phyloP scores from a whole-genome alignment of 1,140 invertebrate species.

The Trachelipus rathkii region DNA sequence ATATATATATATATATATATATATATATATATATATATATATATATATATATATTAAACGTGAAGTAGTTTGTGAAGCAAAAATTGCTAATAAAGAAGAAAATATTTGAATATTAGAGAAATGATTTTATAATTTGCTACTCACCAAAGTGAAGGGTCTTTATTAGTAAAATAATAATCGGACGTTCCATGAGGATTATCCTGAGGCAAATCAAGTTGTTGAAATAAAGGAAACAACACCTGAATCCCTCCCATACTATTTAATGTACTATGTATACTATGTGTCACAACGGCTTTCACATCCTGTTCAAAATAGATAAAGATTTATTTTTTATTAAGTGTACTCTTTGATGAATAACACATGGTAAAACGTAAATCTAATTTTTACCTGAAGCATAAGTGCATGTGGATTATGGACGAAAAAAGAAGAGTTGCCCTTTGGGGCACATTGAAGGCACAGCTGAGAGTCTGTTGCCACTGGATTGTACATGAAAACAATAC shows the following conservation, averaged over 20 bases:
- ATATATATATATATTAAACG: no score
- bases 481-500: constrained; percentile 99
- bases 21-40: no score
- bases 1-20: no score
- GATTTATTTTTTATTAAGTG: no score
- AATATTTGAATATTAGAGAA: no score
- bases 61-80: no score
- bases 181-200: constrained; percentile 38
- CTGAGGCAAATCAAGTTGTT: constrained; percentile 87
- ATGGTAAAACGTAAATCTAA: not conserved
- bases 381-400: constrained; percentile 88
- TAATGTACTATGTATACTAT: constrained; percentile 97
- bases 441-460: constrained; percentile 93
- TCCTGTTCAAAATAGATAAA: constrained; percentile 62
- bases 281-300: constrained; percentile 96
- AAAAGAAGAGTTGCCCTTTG: constrained; percentile 92
- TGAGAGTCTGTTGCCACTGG: constrained; percentile 97
- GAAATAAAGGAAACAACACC: constrained; percentile 96
- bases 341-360: not conserved
- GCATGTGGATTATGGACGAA: constrained; percentile 99
- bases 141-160: constrained; percentile 79
- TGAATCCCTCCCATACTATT: constrained; percentile 99
- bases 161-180: constrained; percentile 40
- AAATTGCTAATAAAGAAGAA: no score
- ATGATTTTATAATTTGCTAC: no score